A percentile compares a stretch with the other conserved stretches of the same genome.
Conservation (phyloP, 1,140 invertebrate genomes). For the Euwallacea fornicatus region DNA sequence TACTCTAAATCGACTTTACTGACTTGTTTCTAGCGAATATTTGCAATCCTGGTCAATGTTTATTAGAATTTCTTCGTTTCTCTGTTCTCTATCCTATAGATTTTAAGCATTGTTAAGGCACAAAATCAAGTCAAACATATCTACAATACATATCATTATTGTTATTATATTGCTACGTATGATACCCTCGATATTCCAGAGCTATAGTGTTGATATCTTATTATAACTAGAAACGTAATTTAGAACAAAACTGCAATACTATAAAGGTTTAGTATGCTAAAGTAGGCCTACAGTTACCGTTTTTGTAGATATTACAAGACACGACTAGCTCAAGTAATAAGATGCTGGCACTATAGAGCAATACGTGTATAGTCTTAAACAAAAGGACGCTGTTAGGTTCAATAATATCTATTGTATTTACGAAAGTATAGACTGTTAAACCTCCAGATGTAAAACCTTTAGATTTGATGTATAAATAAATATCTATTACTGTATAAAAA, state of each 20-base stretch:
- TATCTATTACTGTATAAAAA: conserved; percentile 31
- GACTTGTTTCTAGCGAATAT: no score
- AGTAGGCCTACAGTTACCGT: no score
- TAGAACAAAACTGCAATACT: no score
- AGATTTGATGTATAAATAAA: conserved; percentile 30
- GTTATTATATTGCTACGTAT: conserved; percentile 17
- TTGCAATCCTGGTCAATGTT: no score
- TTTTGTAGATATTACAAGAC: no score
- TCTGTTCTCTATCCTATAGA: not conserved
- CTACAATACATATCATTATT: conserved; percentile 34
- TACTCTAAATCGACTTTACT: no score
- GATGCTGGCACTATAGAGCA: no score
- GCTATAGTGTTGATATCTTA: not conserved
- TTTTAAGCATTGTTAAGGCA: conserved; percentile 11
- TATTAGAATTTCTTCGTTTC: not conserved
- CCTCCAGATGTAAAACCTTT: conserved; percentile 24
- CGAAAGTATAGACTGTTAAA: conserved; percentile 27
- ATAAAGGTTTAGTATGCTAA: no score
- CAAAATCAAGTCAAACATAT: conserved; percentile 17
- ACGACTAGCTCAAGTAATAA: no score
- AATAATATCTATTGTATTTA: not conserved
- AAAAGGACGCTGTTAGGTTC: not conserved
- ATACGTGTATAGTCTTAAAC: no score
- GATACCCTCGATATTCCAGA: not conserved
- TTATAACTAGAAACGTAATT: not conserved